phyloP scores from a whole-genome alignment of 2,888 invertebrate species.

The Chydorus sphaericus region DNA sequence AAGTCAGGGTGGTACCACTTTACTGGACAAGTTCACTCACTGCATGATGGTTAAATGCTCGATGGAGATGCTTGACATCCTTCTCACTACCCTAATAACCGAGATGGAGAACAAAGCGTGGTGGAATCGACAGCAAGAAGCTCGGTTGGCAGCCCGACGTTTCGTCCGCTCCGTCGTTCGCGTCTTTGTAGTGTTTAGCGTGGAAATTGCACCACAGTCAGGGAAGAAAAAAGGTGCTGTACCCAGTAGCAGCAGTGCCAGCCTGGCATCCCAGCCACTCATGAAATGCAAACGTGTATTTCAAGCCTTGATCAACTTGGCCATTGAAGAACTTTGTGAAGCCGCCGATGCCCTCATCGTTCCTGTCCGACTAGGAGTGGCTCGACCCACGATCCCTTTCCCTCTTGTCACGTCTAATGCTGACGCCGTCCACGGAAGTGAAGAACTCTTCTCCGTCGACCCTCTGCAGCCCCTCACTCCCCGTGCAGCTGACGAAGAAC shows the following conservation, averaged over 20 bases:
- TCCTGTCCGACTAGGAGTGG: constrained; percentile 87
- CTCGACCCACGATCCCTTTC: constrained; percentile 88
- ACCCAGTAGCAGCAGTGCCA: constrained; percentile 21
- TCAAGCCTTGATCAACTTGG: constrained; percentile 70
- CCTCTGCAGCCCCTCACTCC: constrained; percentile 52
- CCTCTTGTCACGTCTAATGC: constrained; percentile 40
- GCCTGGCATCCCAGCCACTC: constrained; percentile 40
- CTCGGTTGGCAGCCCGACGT: constrained; percentile 67
- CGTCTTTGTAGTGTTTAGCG: constrained; percentile 88
- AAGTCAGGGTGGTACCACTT: constrained; percentile 78
- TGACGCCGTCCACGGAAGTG: constrained; percentile 76
- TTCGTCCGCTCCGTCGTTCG: constrained; percentile 92
- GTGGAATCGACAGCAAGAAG: constrained; percentile 35
- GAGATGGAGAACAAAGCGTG: constrained; percentile 12
- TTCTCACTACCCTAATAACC: constrained; percentile 67
- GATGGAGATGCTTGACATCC: constrained; percentile 75
- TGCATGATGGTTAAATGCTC: constrained; percentile 87
- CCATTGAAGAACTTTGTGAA: constrained; percentile 88
- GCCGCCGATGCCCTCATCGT: constrained; percentile 90
- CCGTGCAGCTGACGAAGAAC: constrained; percentile 4
- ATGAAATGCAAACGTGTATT: constrained; percentile 76
- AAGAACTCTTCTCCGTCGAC: constrained; percentile 85
- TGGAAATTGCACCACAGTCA: constrained; percentile 76
- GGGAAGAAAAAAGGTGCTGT: constrained; percentile 23
- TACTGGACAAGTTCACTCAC: constrained; percentile 94